Percentiles rank a stretch among this genome's conserved stretches.
These are phyloP conservation scores for Drosophila fungiperda DNA, from an alignment of 2,888 invertebrate genomes.

Conservation along the genomic window DNA sequence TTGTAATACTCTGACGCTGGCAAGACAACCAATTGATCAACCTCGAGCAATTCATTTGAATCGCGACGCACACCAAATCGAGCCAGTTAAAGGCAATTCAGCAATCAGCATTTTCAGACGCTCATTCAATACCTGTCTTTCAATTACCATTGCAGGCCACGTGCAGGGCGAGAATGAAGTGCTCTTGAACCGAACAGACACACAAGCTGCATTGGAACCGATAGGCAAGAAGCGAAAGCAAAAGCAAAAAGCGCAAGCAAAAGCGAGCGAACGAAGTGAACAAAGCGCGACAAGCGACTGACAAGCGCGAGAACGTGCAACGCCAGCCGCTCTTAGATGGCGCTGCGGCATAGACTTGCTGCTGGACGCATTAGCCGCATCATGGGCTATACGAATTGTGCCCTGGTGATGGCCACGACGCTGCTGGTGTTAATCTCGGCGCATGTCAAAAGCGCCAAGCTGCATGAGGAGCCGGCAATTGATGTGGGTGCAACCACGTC, in stretches of 20 bases:
- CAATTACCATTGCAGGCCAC: conserved; percentile 62
- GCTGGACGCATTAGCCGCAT: conserved; percentile 36
- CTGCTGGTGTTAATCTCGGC: conserved; percentile 79
- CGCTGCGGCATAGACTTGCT: conserved; percentile 21
- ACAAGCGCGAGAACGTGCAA: conserved; percentile 30
- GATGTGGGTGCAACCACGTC: conserved; percentile 23
- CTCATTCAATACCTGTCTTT: conserved; percentile 16
- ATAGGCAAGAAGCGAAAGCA: conserved; percentile 31
- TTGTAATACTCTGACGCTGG: not conserved
- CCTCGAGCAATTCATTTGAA: conserved; percentile 22
- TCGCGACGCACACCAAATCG: conserved; percentile 35
- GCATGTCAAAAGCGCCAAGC: conserved; percentile 79
- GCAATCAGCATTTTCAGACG: conserved; percentile 24
- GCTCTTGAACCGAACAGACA: conserved; percentile 35
- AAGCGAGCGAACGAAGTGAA: conserved; percentile 15
- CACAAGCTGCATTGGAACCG: conserved; percentile 18
- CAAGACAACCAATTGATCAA: conserved; percentile 24
- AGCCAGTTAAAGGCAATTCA: conserved; percentile 31
- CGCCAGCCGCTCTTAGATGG: conserved; percentile 37
- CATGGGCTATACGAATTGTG: conserved; percentile 75
- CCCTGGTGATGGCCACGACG: conserved; percentile 70
- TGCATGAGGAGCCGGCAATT: conserved; percentile 51
- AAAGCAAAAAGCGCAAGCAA: conserved; percentile 10
- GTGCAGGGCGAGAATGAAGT: conserved; percentile 64
- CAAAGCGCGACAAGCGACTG: conserved; percentile 15